Evolutionary conservation across 2,888 invertebrate genomes (phyloP).

Genomic region (Athalia cordata): DNA sequence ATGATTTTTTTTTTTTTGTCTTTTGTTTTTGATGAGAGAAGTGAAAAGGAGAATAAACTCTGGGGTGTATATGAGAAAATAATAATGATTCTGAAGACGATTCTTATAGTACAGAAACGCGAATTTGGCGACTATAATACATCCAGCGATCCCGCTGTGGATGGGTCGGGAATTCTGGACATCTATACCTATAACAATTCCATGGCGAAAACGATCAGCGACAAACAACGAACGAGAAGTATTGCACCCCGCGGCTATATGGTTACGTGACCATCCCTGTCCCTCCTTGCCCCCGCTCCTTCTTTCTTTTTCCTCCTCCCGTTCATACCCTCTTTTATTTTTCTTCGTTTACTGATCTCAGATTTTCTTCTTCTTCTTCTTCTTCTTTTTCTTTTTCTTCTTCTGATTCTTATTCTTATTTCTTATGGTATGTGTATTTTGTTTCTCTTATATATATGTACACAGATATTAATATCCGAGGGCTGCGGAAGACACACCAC

Average conservation of each 20-base stretch:
- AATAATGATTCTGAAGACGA: background rate
- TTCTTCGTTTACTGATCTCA: too few species aligned
- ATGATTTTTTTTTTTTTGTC: too few species aligned
- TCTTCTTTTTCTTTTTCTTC: too few species aligned
- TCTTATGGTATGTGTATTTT: background rate
- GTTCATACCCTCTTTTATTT: too few species aligned
- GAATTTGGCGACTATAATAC: constrained; percentile 9
- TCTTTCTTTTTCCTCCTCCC: constrained; percentile 61
- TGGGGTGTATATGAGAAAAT: background rate
- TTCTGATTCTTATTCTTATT: too few species aligned
- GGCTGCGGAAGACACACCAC: constrained; percentile 7
- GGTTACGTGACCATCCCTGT: constrained; percentile 19
- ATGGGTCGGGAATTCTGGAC: constrained; percentile 20
- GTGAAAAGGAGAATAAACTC: constrained; percentile 8
- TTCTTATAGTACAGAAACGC: background rate
- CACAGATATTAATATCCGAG: constrained; percentile 38
- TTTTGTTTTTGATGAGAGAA: background rate
- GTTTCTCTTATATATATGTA: constrained; percentile 16
- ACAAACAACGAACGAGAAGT: constrained; percentile 45
- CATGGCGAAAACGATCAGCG: constrained; percentile 31
- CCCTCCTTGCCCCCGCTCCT: constrained; percentile 19
- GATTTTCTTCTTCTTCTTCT: too few species aligned
- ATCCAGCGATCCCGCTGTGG: background rate
- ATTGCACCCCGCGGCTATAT: constrained; percentile 57
- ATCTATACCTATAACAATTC: constrained; percentile 11